Evolutionary conservation across 2,888 invertebrate species (phyloP), one percentile per base, ranked within the genome.

Genomic region (Erpobdella octoculata): DNA sequence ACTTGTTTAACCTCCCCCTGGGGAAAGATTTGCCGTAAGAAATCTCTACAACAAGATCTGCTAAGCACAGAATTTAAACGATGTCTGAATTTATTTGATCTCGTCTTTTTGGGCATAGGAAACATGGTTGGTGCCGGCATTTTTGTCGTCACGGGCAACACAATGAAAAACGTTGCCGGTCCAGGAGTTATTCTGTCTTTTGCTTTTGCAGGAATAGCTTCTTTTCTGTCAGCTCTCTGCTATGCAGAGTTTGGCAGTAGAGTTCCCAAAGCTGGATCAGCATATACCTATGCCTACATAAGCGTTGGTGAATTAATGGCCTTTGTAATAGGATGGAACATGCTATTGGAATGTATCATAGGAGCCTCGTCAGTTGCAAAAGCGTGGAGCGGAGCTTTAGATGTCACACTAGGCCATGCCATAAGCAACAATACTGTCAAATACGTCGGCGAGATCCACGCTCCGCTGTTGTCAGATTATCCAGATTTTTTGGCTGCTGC

Each of bases 71-170:
- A 78, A 18, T 75, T 81, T 37, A 72, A 76, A 46, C 77, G 94
- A 71, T 91, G 92, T 67, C 86, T 96, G 61, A 89, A 88, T 12
- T 86, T 93, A 0, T 79, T 92, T 64, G 95, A 96, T 85, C 86
- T 96, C 73, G 92, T 92, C 0, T 89, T 92, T 0, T 86, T 96
- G 21, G 76, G 77, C 72, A 92, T 95, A 73, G 95, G 95, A 72
- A 94, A 94, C 77, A 95, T 95, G 93, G 92, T 93, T 70, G 95
- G 95, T 72, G 94, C 95, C 6, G 95, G 95, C 75, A 94, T 96
- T 91, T 96, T 95, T 84, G 87, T 96, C 73, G 92, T 95, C 18
- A 89, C 93, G 28, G 94, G 93, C 38, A 91, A 93, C 89, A 93
- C 93, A 74, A 92, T 93, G 0, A 88, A 88, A 74, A 87, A 89